Base-by-base conservation (phyloP, 2,888 invertebrate genomes). In the Agrochola lota region DNA sequence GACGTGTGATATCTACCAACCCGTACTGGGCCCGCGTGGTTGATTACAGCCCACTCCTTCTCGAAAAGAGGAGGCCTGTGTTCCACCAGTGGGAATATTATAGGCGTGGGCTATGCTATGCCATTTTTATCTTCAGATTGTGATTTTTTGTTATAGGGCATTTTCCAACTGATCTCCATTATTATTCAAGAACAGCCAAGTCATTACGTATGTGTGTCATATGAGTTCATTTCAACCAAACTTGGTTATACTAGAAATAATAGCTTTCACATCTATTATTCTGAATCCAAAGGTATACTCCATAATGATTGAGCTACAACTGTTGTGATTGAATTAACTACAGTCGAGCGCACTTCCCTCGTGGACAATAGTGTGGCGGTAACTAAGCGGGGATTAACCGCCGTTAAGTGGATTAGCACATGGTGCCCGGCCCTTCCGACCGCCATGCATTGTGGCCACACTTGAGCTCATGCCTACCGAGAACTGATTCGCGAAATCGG, bases 351-450 rank as follows among this genome's bases (percentile, higher is more conserved):
- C 91, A 90, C 90, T 90, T 84, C 88, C 83, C 87, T 64, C 74
- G 63, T 66, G 81, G 86, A 91, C 88, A 91, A 91, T 92, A 81
- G 89, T 84, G 76, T 69, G 78, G 80, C 66, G 83, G 89, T 88
- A 87, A 90, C 87, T 87, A 88, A 86, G 87, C 88, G 88, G 84
- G 92, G 94, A 94, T 94, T 95, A 94, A 91, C 90, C 86, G 89
- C 77, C 81, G 85, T 76, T 95, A 94, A 95, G 95, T 95, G 94
- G 95, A 95, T 95, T 95, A 95, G 88, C 87, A 90, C 93, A 94
- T 93, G 94, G 91, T 89, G 89, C 79, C 89, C 90, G 91, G 91
- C 89, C 92, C 93, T 93, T 92, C 92, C 92, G 92, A 78, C 85
- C 82, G 67, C 72, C 70, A 43, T n/a, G 74, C 71, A 86, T 87